A percentile compares a stretch with the other conserved stretches of the same genome.
These are phyloP conservation scores for Ornithoptera alexandrae DNA, from an alignment of 2,888 invertebrate species.

Conservation along the genomic window DNA sequence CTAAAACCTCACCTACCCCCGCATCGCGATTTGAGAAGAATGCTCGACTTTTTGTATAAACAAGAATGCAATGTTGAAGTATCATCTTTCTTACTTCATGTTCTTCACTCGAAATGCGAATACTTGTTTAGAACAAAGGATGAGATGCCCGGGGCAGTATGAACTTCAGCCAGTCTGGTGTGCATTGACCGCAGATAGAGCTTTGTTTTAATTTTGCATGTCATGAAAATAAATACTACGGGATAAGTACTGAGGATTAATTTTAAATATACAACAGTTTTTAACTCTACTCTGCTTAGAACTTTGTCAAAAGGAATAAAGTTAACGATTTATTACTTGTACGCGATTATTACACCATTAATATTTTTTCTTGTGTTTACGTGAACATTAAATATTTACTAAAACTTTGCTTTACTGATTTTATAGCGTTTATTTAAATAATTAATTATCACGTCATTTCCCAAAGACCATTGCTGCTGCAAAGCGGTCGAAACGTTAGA, in stretches of 20 bases:
- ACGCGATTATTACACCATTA: too few relatives aligned
- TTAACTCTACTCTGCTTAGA: neutral
- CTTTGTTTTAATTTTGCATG: constrained; percentile 12
- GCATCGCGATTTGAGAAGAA: constrained; percentile 57
- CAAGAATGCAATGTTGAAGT: constrained; percentile 59
- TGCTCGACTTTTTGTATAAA: constrained; percentile 61
- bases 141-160: constrained; percentile 62
- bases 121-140: constrained; percentile 72
- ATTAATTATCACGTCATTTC: too few relatives aligned
- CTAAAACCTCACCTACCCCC: constrained; percentile 61
- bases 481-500: too few relatives aligned
- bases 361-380: too few relatives aligned
- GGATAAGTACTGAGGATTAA: neutral
- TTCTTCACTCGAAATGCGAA: constrained; percentile 57
- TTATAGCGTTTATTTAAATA: too few relatives aligned
- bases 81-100: constrained; percentile 66
- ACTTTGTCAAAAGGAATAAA: too few relatives aligned
- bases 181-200: constrained; percentile 28
- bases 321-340: too few relatives aligned
- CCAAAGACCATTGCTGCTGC: too few relatives aligned
- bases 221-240: constrained; percentile 2
- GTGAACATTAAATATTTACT: too few relatives aligned
- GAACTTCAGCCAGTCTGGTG: constrained; percentile 22
- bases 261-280: neutral
- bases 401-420: too few relatives aligned